Conservation (phyloP, 1,140 invertebrate genomes). For the Drosophila neocordata region DNA sequence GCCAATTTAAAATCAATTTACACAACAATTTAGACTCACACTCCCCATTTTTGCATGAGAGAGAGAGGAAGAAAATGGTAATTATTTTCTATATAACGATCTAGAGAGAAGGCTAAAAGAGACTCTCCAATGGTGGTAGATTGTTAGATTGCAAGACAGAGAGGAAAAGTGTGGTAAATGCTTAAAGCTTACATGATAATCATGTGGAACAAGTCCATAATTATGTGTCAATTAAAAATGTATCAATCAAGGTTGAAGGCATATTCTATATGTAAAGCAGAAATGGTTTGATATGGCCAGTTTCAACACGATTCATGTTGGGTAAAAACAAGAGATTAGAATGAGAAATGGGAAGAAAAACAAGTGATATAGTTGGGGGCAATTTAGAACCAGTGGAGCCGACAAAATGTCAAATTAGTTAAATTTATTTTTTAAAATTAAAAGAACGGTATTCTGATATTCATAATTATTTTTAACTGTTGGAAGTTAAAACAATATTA, state of each 20-base stretch:
- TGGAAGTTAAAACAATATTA: no score
- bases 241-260: constrained; percentile 55
- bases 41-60: constrained; percentile 15
- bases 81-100: not conserved
- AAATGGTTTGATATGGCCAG: not conserved
- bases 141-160: constrained; percentile 15
- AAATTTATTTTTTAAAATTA: not conserved
- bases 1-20: constrained; percentile 77
- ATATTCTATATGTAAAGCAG: not conserved
- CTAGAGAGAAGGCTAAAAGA: not conserved
- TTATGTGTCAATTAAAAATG: constrained; percentile 72
- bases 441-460: not conserved
- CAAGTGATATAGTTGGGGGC: not conserved
- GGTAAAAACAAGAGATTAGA: not conserved
- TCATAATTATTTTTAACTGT: no score
- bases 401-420: not conserved
- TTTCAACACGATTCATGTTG: not conserved
- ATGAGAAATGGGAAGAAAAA: not conserved
- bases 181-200: constrained; percentile 55
- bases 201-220: constrained; percentile 32
- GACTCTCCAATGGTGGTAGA: constrained; percentile 22
- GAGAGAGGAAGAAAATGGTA: not conserved
- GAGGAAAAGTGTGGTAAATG: constrained; percentile 64
- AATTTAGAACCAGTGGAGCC: not conserved
- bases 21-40: constrained; percentile 54